A percentile compares a stretch with the other conserved stretches of the same genome.
These are phyloP conservation scores for Acropternis orthonyx DNA, from an alignment of 2,797 vertebrate genomes.

Conservation along the genomic window DNA sequence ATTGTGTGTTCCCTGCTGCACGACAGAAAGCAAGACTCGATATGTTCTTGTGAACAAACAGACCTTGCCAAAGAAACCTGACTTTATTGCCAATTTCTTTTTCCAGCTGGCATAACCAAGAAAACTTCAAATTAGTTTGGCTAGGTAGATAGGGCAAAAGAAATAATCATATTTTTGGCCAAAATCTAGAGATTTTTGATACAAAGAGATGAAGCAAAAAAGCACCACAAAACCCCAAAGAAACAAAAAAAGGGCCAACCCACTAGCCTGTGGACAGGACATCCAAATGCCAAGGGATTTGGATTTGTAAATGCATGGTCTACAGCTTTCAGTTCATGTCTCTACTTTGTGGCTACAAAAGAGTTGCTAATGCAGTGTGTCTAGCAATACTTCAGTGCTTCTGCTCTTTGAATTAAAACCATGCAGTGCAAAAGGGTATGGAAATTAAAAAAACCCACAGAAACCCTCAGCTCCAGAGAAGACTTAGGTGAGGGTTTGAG, in stretches of 20 bases:
- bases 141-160: conserved; percentile 21
- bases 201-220: neutral
- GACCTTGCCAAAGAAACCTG: conserved; percentile 18
- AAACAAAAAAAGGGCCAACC: neutral
- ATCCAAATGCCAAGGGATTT: neutral
- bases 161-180: conserved; percentile 15
- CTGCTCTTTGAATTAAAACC: neutral
- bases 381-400: neutral
- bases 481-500: neutral
- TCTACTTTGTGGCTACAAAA: neutral
- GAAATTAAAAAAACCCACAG: neutral
- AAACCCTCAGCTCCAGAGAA: neutral
- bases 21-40: conserved; percentile 1
- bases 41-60: neutral
- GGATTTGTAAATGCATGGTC: neutral
- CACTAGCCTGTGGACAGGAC: neutral
- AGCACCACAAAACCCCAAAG: neutral
- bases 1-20: neutral
- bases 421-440: neutral
- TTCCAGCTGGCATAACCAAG: conserved; percentile 37
- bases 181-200: neutral
- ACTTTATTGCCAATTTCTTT: neutral
- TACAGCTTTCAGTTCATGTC: neutral
- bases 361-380: neutral
- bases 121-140: conserved; percentile 48